A percentile compares a stretch with the other conserved stretches of the same genome.
Evolutionary conservation across 2,888 invertebrate genomes (phyloP).

Genomic region (Troglohyphantes excavatus): DNA sequence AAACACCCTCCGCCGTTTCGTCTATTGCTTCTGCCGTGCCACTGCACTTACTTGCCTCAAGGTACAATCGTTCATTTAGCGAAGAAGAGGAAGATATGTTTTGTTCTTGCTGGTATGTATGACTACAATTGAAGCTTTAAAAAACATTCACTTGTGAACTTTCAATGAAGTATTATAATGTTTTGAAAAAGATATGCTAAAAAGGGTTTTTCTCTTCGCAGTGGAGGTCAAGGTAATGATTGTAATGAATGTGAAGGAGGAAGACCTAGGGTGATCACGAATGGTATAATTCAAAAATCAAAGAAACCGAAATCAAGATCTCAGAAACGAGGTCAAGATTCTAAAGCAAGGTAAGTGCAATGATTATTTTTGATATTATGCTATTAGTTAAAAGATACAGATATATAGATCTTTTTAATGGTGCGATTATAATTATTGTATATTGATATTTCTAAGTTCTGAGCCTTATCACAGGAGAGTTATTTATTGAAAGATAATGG

Average conservation of each 20-base stretch:
- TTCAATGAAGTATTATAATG: too few species aligned
- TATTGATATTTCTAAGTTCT: too few species aligned
- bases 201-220: neutral
- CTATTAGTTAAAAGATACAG: neutral
- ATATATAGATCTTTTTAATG: constrained; percentile 1
- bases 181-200: too few species aligned
- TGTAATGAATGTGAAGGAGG: constrained; percentile 74
- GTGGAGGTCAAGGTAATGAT: constrained; percentile 72
- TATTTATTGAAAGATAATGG: too few species aligned
- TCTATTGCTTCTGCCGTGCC: constrained; percentile 73
- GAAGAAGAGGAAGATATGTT: constrained; percentile 77
- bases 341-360: constrained; percentile 26
- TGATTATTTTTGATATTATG: neutral
- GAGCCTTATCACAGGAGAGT: too few species aligned
- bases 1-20: constrained; percentile 60
- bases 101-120: constrained; percentile 70
- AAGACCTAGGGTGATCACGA: constrained; percentile 60
- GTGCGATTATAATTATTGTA: too few species aligned
- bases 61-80: constrained; percentile 69
- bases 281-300: constrained; percentile 68
- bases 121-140: neutral
- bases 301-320: constrained; percentile 71
- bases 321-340: constrained; percentile 60
- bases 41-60: constrained; percentile 69
- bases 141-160: too few species aligned